Conservation (phyloP, 2,797 vertebrate genomes). For the Pantherophis vulpinus region DNA sequence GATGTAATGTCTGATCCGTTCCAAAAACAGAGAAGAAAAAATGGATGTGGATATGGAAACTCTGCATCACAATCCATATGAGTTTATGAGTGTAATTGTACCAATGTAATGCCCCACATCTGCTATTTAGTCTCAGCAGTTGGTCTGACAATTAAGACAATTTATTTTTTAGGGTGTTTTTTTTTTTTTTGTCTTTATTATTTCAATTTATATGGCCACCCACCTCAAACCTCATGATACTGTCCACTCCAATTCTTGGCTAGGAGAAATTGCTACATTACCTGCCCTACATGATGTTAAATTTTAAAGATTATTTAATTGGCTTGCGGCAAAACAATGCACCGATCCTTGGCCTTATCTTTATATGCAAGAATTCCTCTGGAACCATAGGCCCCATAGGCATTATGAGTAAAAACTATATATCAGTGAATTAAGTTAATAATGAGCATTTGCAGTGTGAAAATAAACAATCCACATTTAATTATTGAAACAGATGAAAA, state of each 20-base stretch:
- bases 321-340: neutral
- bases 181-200: neutral
- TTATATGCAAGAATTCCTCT: neutral
- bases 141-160: neutral
- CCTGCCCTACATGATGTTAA: neutral
- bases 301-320: neutral
- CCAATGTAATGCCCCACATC: neutral
- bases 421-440: neutral
- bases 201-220: neutral
- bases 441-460: neutral
- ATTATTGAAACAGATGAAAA: neutral
- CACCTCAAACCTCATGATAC: neutral
- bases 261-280: neutral
- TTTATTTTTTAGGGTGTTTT: neutral
- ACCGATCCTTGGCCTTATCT: neutral
- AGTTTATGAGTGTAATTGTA: neutral
- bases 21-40: neutral
- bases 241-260: neutral
- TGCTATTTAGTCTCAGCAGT: neutral
- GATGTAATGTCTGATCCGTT: neutral
- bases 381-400: neutral
- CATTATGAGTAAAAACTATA: neutral
- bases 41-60: neutral
- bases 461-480: neutral
- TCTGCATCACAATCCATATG: neutral